phyloP scores from a whole-genome alignment of 2,888 invertebrate genomes.

The Coenonympha arcania region DNA sequence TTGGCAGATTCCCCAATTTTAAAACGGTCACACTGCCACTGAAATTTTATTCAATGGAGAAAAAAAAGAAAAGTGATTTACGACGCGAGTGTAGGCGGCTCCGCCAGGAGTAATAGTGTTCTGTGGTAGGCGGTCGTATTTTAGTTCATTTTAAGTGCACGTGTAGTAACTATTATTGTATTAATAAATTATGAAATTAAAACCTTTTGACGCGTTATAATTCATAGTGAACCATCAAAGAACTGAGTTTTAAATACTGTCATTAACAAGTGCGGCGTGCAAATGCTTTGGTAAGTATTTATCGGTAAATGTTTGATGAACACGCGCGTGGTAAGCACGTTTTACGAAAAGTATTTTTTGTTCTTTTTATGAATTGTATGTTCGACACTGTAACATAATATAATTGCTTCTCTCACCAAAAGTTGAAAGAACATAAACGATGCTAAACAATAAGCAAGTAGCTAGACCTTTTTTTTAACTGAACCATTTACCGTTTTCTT shows the following conservation, averaged over 20 bases:
- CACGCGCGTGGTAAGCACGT: slow-evolving; percentile 18
- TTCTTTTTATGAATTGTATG: neutral
- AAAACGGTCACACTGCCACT: too few relatives aligned
- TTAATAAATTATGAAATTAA: slow-evolving; percentile 12
- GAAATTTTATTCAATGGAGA: too few relatives aligned
- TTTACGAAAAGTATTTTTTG: slow-evolving; percentile 1
- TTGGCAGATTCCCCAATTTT: too few relatives aligned
- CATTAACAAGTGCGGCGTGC: neutral
- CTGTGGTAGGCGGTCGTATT: slow-evolving; percentile 21
- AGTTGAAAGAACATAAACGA: too few relatives aligned
- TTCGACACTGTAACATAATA: too few relatives aligned
- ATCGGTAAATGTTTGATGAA: neutral
- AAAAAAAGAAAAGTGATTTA: neutral
- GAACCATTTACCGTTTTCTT: slow-evolving; percentile 14
- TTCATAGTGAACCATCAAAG: slow-evolving; percentile 15
- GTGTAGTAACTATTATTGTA: slow-evolving; percentile 19
- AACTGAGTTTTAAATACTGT: neutral
- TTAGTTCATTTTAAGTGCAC: slow-evolving; percentile 15
- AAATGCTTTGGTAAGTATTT: slow-evolving; percentile 13
- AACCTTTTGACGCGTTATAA: slow-evolving; percentile 2
- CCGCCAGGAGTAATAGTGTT: too few relatives aligned
- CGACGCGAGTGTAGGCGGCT: slow-evolving; percentile 16
- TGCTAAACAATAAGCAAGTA: too few relatives aligned
- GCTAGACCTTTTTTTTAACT: too few relatives aligned
- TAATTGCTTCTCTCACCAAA: too few relatives aligned